These are phyloP conservation scores for Drosophila melanocephala DNA, from an alignment of 2,888 invertebrate genomes.

Conservation along the genomic window DNA sequence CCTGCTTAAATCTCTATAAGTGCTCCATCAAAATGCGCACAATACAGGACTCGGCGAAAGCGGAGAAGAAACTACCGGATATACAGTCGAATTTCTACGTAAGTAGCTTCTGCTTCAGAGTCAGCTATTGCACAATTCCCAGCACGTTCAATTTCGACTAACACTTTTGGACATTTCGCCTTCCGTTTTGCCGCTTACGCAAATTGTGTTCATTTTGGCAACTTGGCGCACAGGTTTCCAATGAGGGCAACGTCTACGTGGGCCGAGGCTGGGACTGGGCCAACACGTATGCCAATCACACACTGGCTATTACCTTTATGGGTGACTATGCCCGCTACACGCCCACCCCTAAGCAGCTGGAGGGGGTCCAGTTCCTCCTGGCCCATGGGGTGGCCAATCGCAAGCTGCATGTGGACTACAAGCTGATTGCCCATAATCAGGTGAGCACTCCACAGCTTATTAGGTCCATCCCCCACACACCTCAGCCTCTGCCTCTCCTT, in stretches of 20 bases:
- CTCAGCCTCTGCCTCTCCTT: neutral
- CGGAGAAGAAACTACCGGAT: constrained; percentile 85
- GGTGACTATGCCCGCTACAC: constrained; percentile 86
- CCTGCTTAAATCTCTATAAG: constrained; percentile 84
- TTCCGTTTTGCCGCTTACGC: constrained; percentile 50
- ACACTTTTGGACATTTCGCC: constrained; percentile 40
- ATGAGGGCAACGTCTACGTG: constrained; percentile 87
- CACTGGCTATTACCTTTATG: constrained; percentile 86
- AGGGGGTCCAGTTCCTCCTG: constrained; percentile 85
- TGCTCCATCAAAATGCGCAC: constrained; percentile 86
- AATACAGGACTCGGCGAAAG: constrained; percentile 86
- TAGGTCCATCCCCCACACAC: neutral
- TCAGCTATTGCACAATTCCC: constrained; percentile 19
- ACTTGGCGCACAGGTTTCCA: constrained; percentile 84
- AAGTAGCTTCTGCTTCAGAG: constrained; percentile 50
- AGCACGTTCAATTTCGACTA: constrained; percentile 48
- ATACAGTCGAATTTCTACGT: constrained; percentile 85
- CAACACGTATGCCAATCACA: constrained; percentile 86
- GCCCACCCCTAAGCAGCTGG: constrained; percentile 85
- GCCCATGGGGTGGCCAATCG: constrained; percentile 84
- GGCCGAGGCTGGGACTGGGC: constrained; percentile 87
- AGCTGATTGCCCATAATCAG: constrained; percentile 87
- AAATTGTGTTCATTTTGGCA: constrained; percentile 43
- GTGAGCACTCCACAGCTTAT: constrained; percentile 52
- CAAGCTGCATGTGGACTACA: constrained; percentile 85